These are phyloP conservation scores for Colinus virginianus DNA, from an alignment of 2,113 vertebrate genomes.

Conservation along the genomic window DNA sequence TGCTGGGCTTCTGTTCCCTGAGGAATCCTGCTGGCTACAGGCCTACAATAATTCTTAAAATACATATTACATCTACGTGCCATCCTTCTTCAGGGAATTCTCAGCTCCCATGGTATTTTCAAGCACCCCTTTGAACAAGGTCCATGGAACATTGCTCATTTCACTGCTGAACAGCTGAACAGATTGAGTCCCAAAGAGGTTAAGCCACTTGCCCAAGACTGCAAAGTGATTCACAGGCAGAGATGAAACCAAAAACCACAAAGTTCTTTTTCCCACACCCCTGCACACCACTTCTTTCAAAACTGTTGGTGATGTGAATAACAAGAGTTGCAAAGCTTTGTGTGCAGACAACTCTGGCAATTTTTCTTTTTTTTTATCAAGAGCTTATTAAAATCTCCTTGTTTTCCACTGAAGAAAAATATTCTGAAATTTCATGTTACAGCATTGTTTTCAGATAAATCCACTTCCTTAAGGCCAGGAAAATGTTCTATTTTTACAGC, in stretches of 20 bases:
- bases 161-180: background rate
- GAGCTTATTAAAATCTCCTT: background rate
- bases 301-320: constrained; percentile 40
- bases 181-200: background rate
- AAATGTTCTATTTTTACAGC: constrained; percentile 51
- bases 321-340: constrained; percentile 44
- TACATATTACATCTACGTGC: background rate
- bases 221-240: constrained; percentile 68
- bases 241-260: constrained; percentile 64
- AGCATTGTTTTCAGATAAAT: background rate
- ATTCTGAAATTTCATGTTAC: background rate
- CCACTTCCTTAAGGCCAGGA: constrained; percentile 27
- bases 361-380: background rate
- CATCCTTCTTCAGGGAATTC: background rate
- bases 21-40: background rate
- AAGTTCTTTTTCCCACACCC: constrained; percentile 72
- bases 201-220: constrained; percentile 58
- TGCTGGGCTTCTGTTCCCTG: background rate
- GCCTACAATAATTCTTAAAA: background rate
- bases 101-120: background rate
- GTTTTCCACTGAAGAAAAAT: background rate
- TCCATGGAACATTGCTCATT: background rate
- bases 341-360: background rate
- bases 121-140: background rate
- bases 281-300: constrained; percentile 64